Percentiles rank a stretch among this genome's conserved stretches.
Evolutionary conservation across 2,797 vertebrate species (phyloP).

Genomic region (Argya squamiceps): DNA sequence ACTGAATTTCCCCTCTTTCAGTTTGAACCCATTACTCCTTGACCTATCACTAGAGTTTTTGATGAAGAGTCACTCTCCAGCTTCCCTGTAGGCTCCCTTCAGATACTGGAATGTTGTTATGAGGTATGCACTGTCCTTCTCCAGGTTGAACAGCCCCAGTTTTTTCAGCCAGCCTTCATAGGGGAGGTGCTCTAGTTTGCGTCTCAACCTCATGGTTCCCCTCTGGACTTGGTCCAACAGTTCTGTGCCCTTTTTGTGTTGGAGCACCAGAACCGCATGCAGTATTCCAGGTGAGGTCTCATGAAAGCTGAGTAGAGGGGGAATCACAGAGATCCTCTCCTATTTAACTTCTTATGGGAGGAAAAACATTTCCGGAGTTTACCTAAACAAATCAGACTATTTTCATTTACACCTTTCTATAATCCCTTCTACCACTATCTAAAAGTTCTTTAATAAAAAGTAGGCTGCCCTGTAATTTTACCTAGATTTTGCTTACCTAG

Average conservation of each 20-base stretch:
- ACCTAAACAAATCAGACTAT: background rate
- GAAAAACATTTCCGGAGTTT: background rate
- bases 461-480: background rate
- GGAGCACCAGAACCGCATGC: accelerated
- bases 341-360: background rate
- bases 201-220: background rate
- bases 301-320: background rate
- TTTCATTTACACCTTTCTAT: background rate
- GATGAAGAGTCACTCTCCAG: accelerated
- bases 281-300: background rate
- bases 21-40: background rate
- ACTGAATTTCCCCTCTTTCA: background rate
- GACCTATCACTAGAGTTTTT: background rate
- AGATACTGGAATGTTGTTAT: background rate
- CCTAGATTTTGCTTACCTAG: background rate
- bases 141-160: accelerated
- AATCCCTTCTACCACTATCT: background rate
- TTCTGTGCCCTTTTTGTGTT: background rate
- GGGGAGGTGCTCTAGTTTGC: background rate
- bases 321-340: background rate
- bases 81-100: background rate
- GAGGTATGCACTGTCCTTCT: background rate
- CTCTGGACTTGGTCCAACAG: background rate
- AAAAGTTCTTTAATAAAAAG: background rate
- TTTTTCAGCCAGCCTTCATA: background rate